A percentile compares a stretch with the other conserved stretches of the same genome.
Conservation (phyloP, 2,888 invertebrate species). For the Ophraella communa region DNA sequence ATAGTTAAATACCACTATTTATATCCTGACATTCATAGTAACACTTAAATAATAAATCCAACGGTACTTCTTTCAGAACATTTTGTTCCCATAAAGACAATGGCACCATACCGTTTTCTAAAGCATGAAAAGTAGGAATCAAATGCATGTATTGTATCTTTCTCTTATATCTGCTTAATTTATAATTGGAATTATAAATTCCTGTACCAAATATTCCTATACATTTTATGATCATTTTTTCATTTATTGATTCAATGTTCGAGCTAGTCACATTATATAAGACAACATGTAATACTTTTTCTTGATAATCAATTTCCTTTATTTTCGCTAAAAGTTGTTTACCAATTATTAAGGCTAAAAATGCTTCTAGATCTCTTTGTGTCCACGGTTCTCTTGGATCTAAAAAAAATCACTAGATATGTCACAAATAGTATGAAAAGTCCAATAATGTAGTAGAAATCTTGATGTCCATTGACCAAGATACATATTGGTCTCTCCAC, state of each 20-base stretch:
- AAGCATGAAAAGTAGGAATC: conserved; percentile 27
- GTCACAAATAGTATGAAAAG: no score
- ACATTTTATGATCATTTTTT: conserved; percentile 8
- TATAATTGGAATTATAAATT: neutral
- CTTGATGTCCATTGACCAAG: no score
- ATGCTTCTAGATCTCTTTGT: conserved; percentile 10
- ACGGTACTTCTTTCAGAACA: conserved; percentile 26
- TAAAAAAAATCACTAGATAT: no score
- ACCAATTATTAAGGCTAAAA: conserved; percentile 15
- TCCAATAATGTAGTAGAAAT: no score
- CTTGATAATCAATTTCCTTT: conserved; percentile 15
- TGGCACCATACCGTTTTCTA: conserved; percentile 30
- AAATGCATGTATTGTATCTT: conserved; percentile 29
- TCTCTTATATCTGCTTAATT: conserved; percentile 16
- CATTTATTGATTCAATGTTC: neutral
- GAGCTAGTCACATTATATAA: neutral
- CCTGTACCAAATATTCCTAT: conserved; percentile 9
- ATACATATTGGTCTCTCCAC: no score
- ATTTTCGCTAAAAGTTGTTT: conserved; percentile 16
- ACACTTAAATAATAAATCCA: conserved; percentile 24
- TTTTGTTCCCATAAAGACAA: conserved; percentile 29
- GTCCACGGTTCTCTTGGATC: conserved; percentile 26
- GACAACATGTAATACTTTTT: conserved; percentile 22
- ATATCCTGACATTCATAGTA: conserved; percentile 18
- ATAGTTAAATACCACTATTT: neutral